A percentile compares a stretch with the other conserved stretches of the same genome.
Conservation (phyloP, 1,140 invertebrate genomes). For the Aethina tumida region DNA sequence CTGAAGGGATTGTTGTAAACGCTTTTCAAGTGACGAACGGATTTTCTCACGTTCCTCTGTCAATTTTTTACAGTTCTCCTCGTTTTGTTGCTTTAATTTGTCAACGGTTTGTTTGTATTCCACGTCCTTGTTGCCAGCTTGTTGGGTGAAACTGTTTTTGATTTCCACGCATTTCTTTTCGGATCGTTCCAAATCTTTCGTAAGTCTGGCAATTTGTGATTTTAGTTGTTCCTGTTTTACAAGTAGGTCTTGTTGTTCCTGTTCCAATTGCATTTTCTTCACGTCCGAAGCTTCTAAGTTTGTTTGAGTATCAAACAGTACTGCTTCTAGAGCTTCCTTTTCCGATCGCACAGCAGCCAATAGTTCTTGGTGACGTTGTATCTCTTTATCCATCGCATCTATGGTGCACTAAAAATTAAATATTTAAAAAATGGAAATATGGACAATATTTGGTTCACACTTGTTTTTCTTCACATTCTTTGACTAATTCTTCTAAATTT, state of each 20-base stretch:
- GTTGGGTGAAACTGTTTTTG: constrained; percentile 57
- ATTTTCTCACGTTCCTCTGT: constrained; percentile 73
- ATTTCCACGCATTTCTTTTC: constrained; percentile 65
- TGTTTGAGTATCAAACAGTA: constrained; percentile 70
- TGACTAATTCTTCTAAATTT: constrained; percentile 67
- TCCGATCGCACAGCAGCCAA: constrained; percentile 63
- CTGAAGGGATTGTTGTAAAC: constrained; percentile 59
- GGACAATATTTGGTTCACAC: constrained; percentile 30
- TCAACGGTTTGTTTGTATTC: constrained; percentile 65
- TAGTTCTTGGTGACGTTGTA: constrained; percentile 63
- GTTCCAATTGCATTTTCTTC: constrained; percentile 59
- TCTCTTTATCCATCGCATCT: constrained; percentile 68
- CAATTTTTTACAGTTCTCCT: constrained; percentile 61
- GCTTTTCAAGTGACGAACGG: constrained; percentile 58
- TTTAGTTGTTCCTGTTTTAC: constrained; percentile 68
- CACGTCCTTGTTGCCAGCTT: constrained; percentile 60
- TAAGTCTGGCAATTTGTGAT: constrained; percentile 52
- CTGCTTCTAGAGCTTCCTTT: constrained; percentile 72
- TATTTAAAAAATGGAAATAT: constrained; percentile 12
- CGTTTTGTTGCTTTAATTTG: constrained; percentile 60
- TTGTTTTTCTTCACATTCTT: constrained; percentile 74
- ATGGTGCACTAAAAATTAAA: constrained; percentile 48
- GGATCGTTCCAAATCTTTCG: constrained; percentile 62
- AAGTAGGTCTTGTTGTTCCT: constrained; percentile 63
- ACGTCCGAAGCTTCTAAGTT: constrained; percentile 63